Evolutionary conservation across 2,888 invertebrate species (phyloP).

Genomic region (Pecten maximus): DNA sequence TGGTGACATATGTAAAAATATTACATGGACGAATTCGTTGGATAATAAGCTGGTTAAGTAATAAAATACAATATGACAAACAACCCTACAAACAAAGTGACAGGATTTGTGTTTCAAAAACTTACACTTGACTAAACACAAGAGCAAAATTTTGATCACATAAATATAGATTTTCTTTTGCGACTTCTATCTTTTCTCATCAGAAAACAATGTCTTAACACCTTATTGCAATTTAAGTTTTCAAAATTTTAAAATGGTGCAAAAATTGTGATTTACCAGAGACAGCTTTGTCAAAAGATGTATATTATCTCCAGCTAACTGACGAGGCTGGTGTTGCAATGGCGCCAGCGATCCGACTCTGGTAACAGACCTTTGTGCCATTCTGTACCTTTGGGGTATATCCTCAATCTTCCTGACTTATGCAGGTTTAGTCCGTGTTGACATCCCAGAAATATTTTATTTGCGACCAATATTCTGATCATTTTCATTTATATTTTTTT

Average conservation of each 20-base stretch:
- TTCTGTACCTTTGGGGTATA: not conserved
- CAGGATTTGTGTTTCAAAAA: not conserved
- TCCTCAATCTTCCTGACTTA: conserved; percentile 10
- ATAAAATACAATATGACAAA: too few species aligned
- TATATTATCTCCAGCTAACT: not conserved
- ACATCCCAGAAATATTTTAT: not conserved
- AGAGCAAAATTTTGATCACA: not conserved
- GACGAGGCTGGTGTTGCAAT: not conserved
- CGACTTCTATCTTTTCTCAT: not conserved
- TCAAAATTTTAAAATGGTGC: conserved; percentile 4
- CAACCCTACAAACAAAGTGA: too few species aligned
- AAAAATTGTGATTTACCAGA: conserved; percentile 2
- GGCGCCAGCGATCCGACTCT: not conserved
- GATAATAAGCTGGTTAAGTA: too few species aligned
- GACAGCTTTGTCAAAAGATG: conserved; percentile 5
- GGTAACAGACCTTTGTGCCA: not conserved
- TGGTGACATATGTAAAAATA: too few species aligned
- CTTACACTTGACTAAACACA: not conserved
- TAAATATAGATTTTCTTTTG: not conserved
- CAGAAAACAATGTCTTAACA: not conserved
- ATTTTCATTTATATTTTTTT: conserved; percentile 17
- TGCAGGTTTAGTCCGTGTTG: not conserved
- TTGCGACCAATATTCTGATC: not conserved
- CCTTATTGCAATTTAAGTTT: not conserved
- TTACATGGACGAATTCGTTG: too few species aligned